phyloP scores from a whole-genome alignment of 2,113 vertebrate genomes.

The Malaclemys terrapin region DNA sequence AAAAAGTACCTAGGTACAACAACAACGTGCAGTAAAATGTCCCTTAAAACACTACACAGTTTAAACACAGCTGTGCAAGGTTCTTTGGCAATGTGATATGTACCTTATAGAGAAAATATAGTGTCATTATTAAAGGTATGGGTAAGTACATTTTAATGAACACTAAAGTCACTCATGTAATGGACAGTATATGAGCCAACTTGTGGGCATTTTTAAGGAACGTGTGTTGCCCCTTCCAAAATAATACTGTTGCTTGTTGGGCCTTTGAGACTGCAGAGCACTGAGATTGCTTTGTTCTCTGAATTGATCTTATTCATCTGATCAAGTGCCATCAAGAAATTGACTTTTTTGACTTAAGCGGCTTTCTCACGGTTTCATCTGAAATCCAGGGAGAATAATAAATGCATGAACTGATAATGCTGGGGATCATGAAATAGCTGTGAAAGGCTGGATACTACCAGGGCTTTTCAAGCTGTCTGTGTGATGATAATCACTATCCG shows the following conservation, averaged over 20 bases:
- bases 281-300: background rate
- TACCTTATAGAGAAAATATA: background rate
- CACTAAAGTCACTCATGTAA: background rate
- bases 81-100: background rate
- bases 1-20: background rate
- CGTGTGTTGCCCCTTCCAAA: background rate
- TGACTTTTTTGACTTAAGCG: background rate
- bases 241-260: background rate
- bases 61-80: background rate
- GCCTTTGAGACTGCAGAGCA: background rate
- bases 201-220: background rate
- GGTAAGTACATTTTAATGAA: background rate
- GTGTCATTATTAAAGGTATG: background rate
- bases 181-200: background rate
- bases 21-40: background rate
- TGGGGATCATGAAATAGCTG: background rate
- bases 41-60: background rate
- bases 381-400: background rate
- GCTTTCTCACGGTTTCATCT: background rate
- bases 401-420: background rate
- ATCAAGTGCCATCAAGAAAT: background rate
- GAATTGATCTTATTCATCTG: background rate
- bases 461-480: background rate
- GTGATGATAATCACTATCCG: background rate
- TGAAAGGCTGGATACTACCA: background rate